Percentiles rank a stretch among this genome's conserved stretches.
These are phyloP conservation scores for Zygothrica quintamaculata DNA, from an alignment of 2,888 invertebrate genomes.

Conservation along the genomic window DNA sequence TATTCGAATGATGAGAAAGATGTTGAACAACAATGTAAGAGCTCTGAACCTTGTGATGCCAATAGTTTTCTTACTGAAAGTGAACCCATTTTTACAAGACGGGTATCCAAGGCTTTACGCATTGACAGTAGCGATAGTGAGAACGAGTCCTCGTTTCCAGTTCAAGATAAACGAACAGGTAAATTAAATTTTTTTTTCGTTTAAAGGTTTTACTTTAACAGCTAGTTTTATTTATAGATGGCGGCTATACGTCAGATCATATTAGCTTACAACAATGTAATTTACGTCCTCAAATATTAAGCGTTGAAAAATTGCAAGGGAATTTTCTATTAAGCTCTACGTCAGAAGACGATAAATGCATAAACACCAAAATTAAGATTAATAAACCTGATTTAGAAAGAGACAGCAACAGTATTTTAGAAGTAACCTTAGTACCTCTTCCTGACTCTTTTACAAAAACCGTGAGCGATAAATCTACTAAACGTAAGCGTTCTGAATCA, in stretches of 20 bases:
- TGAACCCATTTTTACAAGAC: no score
- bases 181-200: background rate
- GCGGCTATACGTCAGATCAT: background rate
- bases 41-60: background rate
- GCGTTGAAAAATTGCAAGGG: no score
- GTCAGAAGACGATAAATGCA: background rate
- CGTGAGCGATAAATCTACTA: background rate
- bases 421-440: background rate
- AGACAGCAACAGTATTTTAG: no score
- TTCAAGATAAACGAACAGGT: slow-evolving; percentile 3
- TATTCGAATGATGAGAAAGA: slow-evolving; percentile 6
- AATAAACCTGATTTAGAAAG: background rate
- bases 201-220: background rate
- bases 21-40: slow-evolving; percentile 9
- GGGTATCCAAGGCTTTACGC: slow-evolving; percentile 13
- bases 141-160: slow-evolving; percentile 5
- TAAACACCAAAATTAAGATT: background rate
- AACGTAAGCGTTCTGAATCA: background rate
- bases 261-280: slow-evolving; percentile 1
- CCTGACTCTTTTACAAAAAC: background rate
- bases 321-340: no score
- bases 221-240: slow-evolving; percentile 18
- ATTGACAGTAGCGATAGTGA: slow-evolving; percentile 45
- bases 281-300: no score
- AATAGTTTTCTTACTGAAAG: background rate